Evolutionary conservation across 2,888 invertebrate genomes (phyloP).

Genomic region (Alloplasta piceator): DNA sequence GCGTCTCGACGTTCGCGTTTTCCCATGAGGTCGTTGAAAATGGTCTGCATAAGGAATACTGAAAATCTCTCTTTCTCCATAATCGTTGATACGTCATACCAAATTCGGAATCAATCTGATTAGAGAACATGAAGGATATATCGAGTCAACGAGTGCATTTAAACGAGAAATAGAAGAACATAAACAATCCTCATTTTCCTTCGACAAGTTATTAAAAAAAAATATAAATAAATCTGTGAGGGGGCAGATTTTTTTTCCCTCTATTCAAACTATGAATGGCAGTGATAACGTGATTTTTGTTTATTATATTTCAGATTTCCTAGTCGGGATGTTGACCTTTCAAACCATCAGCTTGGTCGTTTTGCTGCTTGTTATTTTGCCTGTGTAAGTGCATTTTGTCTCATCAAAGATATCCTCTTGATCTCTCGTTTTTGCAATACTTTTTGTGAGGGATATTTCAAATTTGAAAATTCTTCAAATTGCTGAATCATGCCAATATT

Average conservation of each 20-base stretch:
- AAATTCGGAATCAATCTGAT: not conserved
- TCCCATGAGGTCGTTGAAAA: slow-evolving; percentile 1
- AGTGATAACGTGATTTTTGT: too few species aligned
- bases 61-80: not conserved
- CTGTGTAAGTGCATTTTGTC: slow-evolving; percentile 70
- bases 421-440: too few species aligned
- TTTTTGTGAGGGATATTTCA: not conserved
- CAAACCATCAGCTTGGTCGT: slow-evolving; percentile 66
- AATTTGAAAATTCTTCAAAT: not conserved
- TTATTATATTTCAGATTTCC: slow-evolving; percentile 68
- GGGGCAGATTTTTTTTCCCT: too few species aligned
- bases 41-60: not conserved
- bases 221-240: too few species aligned
- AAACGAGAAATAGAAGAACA: not conserved
- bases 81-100: not conserved
- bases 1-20: slow-evolving; percentile 10
- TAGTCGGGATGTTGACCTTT: slow-evolving; percentile 68
- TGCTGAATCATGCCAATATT: not conserved
- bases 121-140: not conserved
- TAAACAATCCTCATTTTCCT: not conserved
- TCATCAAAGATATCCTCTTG: not conserved
- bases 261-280: too few species aligned
- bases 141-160: not conserved
- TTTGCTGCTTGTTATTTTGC: slow-evolving; percentile 66
- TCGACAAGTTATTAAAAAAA: too few species aligned